Percentiles rank a stretch among this genome's conserved stretches.
phyloP scores from a whole-genome alignment of 2,113 vertebrate species.

The Mungos mungo region DNA sequence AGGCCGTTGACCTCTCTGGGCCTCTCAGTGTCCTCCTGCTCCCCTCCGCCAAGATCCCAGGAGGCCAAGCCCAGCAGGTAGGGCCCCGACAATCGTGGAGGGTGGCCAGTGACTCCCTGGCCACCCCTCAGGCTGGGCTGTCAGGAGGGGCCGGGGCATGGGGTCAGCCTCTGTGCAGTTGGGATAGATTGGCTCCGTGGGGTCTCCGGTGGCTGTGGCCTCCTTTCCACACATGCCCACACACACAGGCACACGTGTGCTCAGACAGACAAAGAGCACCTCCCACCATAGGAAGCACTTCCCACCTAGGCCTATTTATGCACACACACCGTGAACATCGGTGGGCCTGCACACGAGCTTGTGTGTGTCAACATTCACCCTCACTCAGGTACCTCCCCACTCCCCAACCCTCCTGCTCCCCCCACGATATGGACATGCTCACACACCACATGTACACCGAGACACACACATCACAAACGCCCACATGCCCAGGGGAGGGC shows the following conservation, averaged over 20 bases:
- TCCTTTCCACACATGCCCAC: background rate
- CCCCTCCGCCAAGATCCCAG: background rate
- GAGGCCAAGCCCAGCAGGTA: background rate
- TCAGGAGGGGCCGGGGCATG: accelerated
- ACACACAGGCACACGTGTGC: background rate
- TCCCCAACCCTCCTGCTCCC: background rate
- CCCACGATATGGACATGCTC: accelerated
- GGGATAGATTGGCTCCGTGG: accelerated
- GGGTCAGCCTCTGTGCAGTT: accelerated
- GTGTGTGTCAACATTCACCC: accelerated
- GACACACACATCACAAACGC: accelerated
- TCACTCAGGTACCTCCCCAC: background rate
- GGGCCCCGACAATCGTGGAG: background rate
- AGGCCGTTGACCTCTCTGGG: background rate
- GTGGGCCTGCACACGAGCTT: background rate
- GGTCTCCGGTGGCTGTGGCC: accelerated
- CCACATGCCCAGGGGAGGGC: accelerated
- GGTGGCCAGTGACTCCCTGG: accelerated
- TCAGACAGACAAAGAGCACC: background rate
- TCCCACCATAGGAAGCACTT: background rate
- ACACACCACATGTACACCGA: background rate
- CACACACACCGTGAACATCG: background rate
- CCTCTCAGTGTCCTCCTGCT: background rate
- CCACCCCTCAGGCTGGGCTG: background rate
- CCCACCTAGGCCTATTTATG: background rate